Evolutionary conservation across 2,888 invertebrate genomes (phyloP).

Genomic region (Stenotaenia linearis): DNA sequence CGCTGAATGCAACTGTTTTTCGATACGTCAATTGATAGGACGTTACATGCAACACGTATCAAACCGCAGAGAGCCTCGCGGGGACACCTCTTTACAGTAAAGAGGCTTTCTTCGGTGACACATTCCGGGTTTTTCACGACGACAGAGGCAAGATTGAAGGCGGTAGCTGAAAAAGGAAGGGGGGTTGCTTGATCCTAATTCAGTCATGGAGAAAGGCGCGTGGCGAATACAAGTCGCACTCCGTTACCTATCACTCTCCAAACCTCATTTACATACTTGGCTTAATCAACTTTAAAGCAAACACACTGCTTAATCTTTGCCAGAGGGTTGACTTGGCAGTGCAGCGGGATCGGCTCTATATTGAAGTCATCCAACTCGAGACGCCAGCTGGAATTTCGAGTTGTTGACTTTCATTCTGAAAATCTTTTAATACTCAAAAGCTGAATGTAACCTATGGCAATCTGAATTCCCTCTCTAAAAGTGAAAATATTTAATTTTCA

Average conservation of each 20-base stretch:
- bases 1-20: background rate
- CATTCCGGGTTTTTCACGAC: background rate
- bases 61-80: background rate
- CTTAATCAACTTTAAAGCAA: background rate
- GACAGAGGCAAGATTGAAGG: background rate
- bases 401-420: background rate
- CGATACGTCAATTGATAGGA: background rate
- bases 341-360: background rate
- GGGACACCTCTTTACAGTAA: background rate
- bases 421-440: background rate
- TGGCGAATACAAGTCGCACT: background rate
- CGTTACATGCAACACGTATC: background rate
- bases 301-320: background rate
- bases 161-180: background rate
- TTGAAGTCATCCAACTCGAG: background rate
- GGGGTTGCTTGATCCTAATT: background rate
- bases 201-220: background rate
- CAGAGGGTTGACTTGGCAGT: background rate
- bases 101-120: background rate
- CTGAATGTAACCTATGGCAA: background rate
- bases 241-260: background rate
- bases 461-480: background rate
- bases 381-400: background rate
- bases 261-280: background rate
- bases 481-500: background rate